Evolutionary conservation across 2,113 vertebrate genomes (phyloP).

Genomic region (Phalacrocorax pelagicus): DNA sequence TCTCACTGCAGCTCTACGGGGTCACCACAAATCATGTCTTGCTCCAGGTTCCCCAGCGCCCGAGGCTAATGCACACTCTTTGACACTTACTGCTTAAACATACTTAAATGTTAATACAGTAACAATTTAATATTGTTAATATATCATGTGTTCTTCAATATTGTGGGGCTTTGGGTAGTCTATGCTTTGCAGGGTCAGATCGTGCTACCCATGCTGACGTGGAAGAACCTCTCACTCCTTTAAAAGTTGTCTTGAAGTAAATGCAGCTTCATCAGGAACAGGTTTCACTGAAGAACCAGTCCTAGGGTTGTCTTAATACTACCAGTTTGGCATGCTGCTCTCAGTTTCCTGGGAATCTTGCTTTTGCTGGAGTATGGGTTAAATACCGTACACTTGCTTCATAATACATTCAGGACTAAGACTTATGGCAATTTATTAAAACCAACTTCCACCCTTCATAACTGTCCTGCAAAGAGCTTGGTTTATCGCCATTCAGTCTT

Average conservation of each 20-base stretch:
- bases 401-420: not conserved
- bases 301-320: not conserved
- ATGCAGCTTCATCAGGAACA: not conserved
- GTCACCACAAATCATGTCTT: not conserved
- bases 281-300: not conserved
- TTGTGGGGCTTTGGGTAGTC: fast-evolving
- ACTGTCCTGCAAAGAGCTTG: not conserved
- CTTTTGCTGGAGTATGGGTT: not conserved
- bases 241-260: not conserved
- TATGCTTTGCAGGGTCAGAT: not conserved
- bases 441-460: not conserved
- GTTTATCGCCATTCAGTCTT: not conserved
- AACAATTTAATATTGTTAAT: not conserved
- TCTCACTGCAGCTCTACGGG: not conserved
- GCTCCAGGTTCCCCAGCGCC: not conserved
- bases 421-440: not conserved
- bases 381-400: not conserved
- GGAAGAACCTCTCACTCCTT: not conserved
- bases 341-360: not conserved
- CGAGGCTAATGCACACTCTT: not conserved
- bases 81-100: not conserved
- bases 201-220: fast-evolving
- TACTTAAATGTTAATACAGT: not conserved
- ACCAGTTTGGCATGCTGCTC: not conserved
- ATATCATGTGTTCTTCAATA: not conserved